Evolutionary conservation across 2,113 vertebrate genomes (phyloP), one percentile per base, ranked within the genome.

Genomic region (Zosterops pallidus): DNA sequence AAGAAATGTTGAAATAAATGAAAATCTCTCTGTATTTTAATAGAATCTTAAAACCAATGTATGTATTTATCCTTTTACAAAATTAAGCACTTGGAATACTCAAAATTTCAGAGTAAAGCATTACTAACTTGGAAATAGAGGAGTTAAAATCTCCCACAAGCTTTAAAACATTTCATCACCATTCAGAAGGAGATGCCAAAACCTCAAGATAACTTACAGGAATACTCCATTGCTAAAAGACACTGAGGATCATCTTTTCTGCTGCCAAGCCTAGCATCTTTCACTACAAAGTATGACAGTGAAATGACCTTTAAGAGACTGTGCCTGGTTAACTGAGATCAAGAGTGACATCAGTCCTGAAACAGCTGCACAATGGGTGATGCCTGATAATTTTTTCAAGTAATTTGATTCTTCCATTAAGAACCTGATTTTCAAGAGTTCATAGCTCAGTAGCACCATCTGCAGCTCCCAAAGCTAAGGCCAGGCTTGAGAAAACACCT

Each of bases 371-470:
- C 0, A 0, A 44, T 24, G 59, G 35, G 8, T 74, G 68, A 93
- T 80, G 75, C 20, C 53, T 90, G 70, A 47, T 28, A 39, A 59
- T 86, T 77, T 93, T 88, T 92, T 77, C n/a, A 88, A 90, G 83
- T 55, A 47, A 83, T 70, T 89, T 74, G 26, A 78, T 63, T 90
- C 79, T 92, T 90, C 55, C 56, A 42, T 59, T 55, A 55, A 37
- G 9, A 87, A 25, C 8, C 53, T 31, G 11, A 46, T 82, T 88
- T 93, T 85, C 28, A 16, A 18, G 57, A 28, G 42, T 92, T 93
- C 52, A 10, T 68, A 67, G 94, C 90, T 96, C 95, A 59, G 95
- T 70, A 96, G 92, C 96, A 92, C 91, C 96, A 95, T 70, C 95
- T 97, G 76, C 76, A 90, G 94, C 68, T 67, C 47, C 39, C 35